Evolutionary conservation across 1,140 invertebrate species (phyloP).

Genomic region (Pogonomyrmex barbatus): DNA sequence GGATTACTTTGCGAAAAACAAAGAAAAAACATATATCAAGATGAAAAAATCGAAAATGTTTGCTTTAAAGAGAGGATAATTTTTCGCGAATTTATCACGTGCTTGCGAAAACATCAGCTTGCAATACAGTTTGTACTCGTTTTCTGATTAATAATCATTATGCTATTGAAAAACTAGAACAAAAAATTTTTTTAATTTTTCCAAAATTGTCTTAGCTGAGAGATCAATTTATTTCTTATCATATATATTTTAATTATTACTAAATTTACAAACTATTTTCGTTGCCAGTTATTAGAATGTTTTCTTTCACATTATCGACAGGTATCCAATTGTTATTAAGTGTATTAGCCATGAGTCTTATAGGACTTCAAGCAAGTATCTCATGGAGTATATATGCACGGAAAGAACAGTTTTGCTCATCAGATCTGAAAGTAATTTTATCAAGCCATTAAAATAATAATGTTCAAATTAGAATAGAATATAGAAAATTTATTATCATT

Average conservation of each 20-base stretch:
- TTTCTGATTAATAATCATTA: neutral
- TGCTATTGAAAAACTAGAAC: neutral
- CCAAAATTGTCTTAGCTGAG: neutral
- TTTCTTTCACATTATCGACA: neutral
- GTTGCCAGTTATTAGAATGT: neutral
- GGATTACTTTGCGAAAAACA: neutral
- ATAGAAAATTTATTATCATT: no score
- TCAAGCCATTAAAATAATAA: no score
- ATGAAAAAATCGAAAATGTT: neutral
- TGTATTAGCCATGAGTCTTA: neutral
- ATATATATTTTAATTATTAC: neutral
- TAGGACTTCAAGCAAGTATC: conserved; percentile 21
- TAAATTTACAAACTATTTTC: neutral
- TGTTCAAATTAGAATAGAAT: no score
- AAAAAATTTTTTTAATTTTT: neutral
- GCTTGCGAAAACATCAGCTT: conserved; percentile 27
- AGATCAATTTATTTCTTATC: neutral
- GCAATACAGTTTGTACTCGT: conserved; percentile 17
- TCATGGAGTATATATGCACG: neutral
- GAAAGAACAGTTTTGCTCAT: no score
- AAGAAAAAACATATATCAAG: neutral
- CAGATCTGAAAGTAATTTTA: no score
- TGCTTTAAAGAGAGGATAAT: neutral
- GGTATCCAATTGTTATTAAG: neutral
- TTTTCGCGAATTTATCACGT: neutral